Evolutionary conservation across 2,797 vertebrate species (phyloP), one percentile per base, ranked within the genome.

Genomic region (Fistularia tabacaria): DNA sequence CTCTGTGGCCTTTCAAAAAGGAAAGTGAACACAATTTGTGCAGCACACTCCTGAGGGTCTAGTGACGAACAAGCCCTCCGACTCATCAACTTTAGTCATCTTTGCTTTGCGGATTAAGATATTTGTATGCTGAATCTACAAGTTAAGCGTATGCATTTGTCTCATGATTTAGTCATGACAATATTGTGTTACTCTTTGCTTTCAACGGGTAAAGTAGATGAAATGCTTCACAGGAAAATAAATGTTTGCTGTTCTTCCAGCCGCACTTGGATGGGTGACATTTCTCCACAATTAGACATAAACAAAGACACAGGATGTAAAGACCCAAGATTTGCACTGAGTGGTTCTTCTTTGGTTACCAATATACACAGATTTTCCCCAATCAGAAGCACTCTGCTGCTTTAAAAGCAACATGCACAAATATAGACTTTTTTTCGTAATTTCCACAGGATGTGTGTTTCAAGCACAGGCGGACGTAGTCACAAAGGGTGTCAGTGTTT

Each of bases 1-100:
- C 84, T 88, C 84, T 74, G 66, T 38, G 62, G 78, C 70, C 68
- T 82, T 66, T 76, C 51, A 53, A 56, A 71, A 43, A 73, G 81
- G 76, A 82, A 83, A 71, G 73, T 37, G 49, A 71, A 85, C 53
- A 79, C 36, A 50, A 45, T 57, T 54, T 59, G 57, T 13, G 14
- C 67, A 9, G 10, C 14, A 10, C 9, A 12, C 40, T 53, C 7
- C 25, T 3, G 25, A 25, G 25, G 25, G 25, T 25, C 25, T 5
- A 25, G 25, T 25, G 25, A 25, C 25, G 25, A 3, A 25, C 25
- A 25, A 25, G 25, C 25, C 25, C 25, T 25, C 25, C 5, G 25
- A 3, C 25, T 25, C 25, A 25, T 25, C 25, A 25, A 3, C 25
- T 25, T 25, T 25, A 25, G 25, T 25, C 25, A 25, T 25, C 25